Evolutionary conservation across 1,140 invertebrate genomes (phyloP).

Genomic region (Centruroides vittatus): DNA sequence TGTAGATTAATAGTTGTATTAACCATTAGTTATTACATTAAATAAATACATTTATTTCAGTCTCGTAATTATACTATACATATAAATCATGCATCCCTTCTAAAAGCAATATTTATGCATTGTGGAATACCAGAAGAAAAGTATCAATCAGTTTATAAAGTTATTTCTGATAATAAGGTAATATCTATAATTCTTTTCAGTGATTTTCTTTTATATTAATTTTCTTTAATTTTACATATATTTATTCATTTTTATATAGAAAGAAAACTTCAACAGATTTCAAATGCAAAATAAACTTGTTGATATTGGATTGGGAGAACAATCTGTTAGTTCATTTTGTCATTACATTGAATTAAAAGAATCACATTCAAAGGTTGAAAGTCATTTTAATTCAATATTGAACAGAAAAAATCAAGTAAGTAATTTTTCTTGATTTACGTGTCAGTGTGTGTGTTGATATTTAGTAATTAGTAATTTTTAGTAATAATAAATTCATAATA

Average conservation of each 20-base stretch:
- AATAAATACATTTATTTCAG: conserved; percentile 22
- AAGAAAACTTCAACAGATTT: conserved; percentile 35
- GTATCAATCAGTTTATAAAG: neutral
- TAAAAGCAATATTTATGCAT: conserved; percentile 61
- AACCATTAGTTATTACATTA: no score
- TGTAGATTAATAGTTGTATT: no score
- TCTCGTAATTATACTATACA: conserved; percentile 55
- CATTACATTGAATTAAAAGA: conserved; percentile 57
- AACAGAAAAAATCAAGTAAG: no score
- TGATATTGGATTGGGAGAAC: conserved; percentile 49
- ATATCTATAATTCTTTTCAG: neutral
- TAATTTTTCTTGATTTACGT: no score
- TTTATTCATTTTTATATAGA: neutral
- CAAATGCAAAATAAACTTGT: conserved; percentile 56
- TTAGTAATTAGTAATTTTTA: no score
- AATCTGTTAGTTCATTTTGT: conserved; percentile 48
- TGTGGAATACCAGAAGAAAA: conserved; percentile 56
- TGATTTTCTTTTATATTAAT: neutral
- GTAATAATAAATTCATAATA: no score
- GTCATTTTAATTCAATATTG: no score
- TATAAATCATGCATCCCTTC: conserved; percentile 65
- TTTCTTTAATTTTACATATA: neutral
- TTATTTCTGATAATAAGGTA: neutral
- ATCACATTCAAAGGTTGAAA: conserved; percentile 41
- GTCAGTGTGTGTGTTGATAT: no score